Evolutionary conservation across 1,140 invertebrate genomes (phyloP), one percentile per base, ranked within the genome.

Genomic region (Heliothis subflexa): DNA sequence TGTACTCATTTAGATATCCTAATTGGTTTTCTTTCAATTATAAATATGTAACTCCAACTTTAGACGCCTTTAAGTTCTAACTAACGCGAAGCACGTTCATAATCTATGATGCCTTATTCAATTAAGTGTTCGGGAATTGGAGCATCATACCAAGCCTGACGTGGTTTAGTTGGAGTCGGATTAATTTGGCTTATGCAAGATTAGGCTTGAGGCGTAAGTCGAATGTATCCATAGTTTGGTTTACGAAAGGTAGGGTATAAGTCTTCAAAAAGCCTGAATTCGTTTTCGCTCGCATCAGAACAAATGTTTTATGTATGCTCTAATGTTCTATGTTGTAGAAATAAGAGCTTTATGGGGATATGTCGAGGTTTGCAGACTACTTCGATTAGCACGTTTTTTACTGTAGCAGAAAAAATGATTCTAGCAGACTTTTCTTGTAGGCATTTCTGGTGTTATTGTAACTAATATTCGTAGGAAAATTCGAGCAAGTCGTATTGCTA

Each of bases 111-210:
- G 40, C 47, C 40, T 16, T 16, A 47, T 47, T 21, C 16, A 47
- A 18, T 66, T 21, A 47, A 47, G 33, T 16, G 1, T 18, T 66
- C n/a, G 40, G 16, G 12, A 18, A n/a, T n/a, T 4, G 40, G 13
- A 14, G 47, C 12, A 18, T 55, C n/a, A n/a, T 18, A 55, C 16
- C 7, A 16, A 16, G n/a, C 9, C n/a, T 55, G n/a, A 55, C 33
- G 33, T 40, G 33, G 16, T 16, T 55, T n/a, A n/a, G 52, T 55
- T 10, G 52, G 16, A 55, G 13, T 54, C 52, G 16, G 16, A 16
- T 55, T 55, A 55, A 55, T 55, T 55, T 55, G 52, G n/a, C 16
- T 55, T 55, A 55, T 16, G 33, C 33, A 40, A 40, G 33, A 40
- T 40, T 40, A 40, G 33, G 33, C 33, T 40, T 40, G 33, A 40